phyloP scores from a whole-genome alignment of 1,140 invertebrate species.

The Grapholita molesta region DNA sequence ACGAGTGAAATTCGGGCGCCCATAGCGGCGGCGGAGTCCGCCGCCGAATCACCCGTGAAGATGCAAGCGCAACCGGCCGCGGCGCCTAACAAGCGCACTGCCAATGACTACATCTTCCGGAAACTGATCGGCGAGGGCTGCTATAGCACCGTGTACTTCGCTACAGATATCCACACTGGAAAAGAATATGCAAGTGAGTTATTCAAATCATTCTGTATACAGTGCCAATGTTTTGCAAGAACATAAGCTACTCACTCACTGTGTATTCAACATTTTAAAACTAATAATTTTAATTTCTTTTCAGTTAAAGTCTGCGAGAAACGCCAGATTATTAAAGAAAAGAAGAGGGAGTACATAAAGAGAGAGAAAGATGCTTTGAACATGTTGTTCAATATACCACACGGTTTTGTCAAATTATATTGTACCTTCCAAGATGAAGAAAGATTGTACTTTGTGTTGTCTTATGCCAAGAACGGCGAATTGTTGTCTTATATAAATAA shows the following conservation, averaged over 20 bases:
- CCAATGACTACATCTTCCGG: slow-evolving; percentile 96
- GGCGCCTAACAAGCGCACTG: slow-evolving; percentile 81
- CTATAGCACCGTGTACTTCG: slow-evolving; percentile 96
- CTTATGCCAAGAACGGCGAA: slow-evolving; percentile 97
- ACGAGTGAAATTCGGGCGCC: slow-evolving; percentile 63
- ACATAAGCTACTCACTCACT: not conserved
- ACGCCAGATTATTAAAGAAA: slow-evolving; percentile 93
- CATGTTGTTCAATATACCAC: slow-evolving; percentile 82
- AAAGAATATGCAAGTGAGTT: slow-evolving; percentile 96
- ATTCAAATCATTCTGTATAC: not conserved
- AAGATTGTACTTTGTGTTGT: slow-evolving; percentile 97
- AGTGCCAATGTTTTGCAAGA: not conserved
- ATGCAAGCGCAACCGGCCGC: slow-evolving; percentile 64
- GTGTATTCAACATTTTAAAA: slow-evolving; percentile 28
- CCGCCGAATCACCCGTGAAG: slow-evolving; percentile 59
- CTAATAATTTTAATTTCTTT: slow-evolving; percentile 61
- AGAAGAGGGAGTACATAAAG: slow-evolving; percentile 95
- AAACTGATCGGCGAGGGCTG: slow-evolving; percentile 98
- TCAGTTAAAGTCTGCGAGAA: slow-evolving; percentile 98
- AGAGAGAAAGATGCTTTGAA: slow-evolving; percentile 95
- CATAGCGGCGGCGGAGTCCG: slow-evolving; percentile 59
- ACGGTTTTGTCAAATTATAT: slow-evolving; percentile 95
- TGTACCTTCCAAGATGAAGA: slow-evolving; percentile 98
- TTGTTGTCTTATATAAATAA: slow-evolving; percentile 94
- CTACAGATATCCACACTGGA: slow-evolving; percentile 92